Evolutionary conservation across 2,888 invertebrate genomes (phyloP).

Genomic region (Drosophila flavopinicola): DNA sequence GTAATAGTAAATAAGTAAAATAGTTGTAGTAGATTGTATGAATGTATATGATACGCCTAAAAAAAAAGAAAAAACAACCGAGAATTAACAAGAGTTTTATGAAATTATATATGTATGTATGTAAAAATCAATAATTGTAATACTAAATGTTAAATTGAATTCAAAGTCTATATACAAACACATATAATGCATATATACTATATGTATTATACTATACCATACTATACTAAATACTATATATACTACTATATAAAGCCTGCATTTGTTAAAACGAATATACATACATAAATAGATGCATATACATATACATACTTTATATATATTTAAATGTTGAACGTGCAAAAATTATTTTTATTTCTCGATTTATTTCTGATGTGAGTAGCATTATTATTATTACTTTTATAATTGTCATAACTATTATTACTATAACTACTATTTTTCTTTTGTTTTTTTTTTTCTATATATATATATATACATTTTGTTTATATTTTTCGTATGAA

Average conservation of each 20-base stretch:
- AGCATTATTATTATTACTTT: constrained; percentile 30
- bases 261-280: constrained; percentile 61
- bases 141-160: constrained; percentile 30
- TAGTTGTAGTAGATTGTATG: constrained; percentile 34
- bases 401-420: constrained; percentile 16
- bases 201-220: constrained; percentile 1
- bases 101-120: constrained; percentile 26
- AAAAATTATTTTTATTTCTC: constrained; percentile 27
- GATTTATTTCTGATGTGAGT: constrained; percentile 37
- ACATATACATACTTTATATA: background rate
- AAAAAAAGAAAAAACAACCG: background rate
- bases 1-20: constrained; percentile 19
- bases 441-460: constrained; percentile 3
- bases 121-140: constrained; percentile 29
- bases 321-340: constrained; percentile 46
- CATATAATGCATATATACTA: constrained; percentile 1
- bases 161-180: constrained; percentile 26
- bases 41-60: constrained; percentile 26
- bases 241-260: constrained; percentile 50
- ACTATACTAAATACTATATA: constrained; percentile 29
- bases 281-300: constrained; percentile 9
- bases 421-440: background rate
- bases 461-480: no score
- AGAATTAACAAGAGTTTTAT: constrained; percentile 27
- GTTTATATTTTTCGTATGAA: constrained; percentile 8